Conservation (phyloP, 1,140 invertebrate genomes). For the Drosophila parvula region DNA sequence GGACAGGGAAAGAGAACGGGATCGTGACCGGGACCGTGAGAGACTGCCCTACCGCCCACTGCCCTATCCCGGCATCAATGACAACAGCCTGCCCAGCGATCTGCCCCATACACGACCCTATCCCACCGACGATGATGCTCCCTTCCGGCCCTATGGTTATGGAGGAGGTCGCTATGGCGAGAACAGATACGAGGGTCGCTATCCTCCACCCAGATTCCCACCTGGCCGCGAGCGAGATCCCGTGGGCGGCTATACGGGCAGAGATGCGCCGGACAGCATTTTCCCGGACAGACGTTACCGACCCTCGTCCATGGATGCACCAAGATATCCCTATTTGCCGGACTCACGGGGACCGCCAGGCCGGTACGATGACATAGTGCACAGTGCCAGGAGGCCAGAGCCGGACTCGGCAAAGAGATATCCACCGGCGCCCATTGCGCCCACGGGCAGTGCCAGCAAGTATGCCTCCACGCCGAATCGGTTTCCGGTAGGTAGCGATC, state of each 20-base stretch:
- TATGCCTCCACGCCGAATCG: conserved; percentile 80
- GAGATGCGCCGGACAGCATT: conserved; percentile 79
- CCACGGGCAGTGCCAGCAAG: conserved; percentile 74
- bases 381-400: conserved; percentile 71
- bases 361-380: conserved; percentile 77
- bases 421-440: conserved; percentile 75
- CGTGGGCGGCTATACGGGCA: conserved; percentile 71
- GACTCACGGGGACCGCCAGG: conserved; percentile 62
- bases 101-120: conserved; percentile 75
- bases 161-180: conserved; percentile 65
- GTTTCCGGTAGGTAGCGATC: conserved; percentile 83
- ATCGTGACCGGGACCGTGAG: conserved; percentile 54
- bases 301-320: conserved; percentile 66
- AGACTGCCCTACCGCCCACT: conserved; percentile 79
- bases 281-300: conserved; percentile 80
- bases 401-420: conserved; percentile 79
- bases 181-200: conserved; percentile 76
- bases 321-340: conserved; percentile 67
- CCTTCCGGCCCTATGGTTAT: conserved; percentile 72
- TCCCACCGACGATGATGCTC: conserved; percentile 71
- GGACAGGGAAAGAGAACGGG: conserved; percentile 53
- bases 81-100: conserved; percentile 72
- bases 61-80: conserved; percentile 78
- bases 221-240: conserved; percentile 70
- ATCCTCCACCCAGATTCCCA: conserved; percentile 73